Evolutionary conservation across 2,888 invertebrate genomes (phyloP), one percentile per base, ranked within the genome.

Genomic region (Aleiodes leptofemur): DNA sequence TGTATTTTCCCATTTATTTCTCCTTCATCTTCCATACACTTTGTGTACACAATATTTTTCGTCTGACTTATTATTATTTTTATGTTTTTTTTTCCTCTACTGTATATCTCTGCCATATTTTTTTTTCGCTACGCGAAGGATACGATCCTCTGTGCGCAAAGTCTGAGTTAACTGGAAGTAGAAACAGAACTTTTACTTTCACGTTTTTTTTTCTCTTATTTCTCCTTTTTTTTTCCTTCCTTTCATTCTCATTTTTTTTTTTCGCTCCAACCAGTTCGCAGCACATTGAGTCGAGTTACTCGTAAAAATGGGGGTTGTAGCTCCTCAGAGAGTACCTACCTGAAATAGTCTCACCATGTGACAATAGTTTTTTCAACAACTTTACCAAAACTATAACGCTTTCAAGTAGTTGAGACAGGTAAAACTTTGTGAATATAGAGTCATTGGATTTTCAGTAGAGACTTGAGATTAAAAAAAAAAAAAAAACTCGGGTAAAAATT

Each of bases 301-400:
- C 59, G 59, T 38, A 59, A 14, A 59, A 34, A 59, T 38, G 6
- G n/a, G 23, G 59, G 14, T 13, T 57, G 29, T 57, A 59, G 59
- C n/a, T 59, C 38, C 59, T 59, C 38, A 11, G 59, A 59, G 59
- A 59, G 59, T 34, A 59, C 59, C 59, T 59, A 14, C n/a, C 9
- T 23, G 59, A 38, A 59, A 59, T 14, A 14, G 59, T 59, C 59
- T 43, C 43, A 6, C 31, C 59, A 31, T 31, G 59, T 13, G 59
- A 59, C 59, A 34, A 59, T 59, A 13, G 59, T 34, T 14, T 38
- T 34, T 38, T 13, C 5, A n/a, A 1, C n/a, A 59, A 43, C 43
- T 38, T 59, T 34, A 59, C 59, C 13, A 31, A 11, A 59, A 59
- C 59, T 59, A 38, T 59, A 31, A 57, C 57, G 11, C 38, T 59